Evolutionary conservation across 2,888 invertebrate species (phyloP).

Genomic region (Platynereis dumerilii): DNA sequence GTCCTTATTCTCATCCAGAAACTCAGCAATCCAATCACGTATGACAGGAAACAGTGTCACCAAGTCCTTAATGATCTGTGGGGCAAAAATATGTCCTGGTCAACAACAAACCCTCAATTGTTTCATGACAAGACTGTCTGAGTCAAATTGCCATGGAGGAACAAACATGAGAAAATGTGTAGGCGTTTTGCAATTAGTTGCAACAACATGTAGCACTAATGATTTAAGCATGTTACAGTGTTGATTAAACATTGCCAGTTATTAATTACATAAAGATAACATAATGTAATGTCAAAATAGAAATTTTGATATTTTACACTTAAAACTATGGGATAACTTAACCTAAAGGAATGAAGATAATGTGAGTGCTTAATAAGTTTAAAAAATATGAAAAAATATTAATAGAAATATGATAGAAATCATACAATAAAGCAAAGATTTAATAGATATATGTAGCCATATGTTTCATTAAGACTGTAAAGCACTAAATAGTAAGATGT

Average conservation of each 20-base stretch:
- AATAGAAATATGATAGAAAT: no score
- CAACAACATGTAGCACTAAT: no score
- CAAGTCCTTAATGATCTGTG: conserved; percentile 49
- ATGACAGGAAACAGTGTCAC: conserved; percentile 61
- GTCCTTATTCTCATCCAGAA: conserved; percentile 58
- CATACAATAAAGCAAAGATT: no score
- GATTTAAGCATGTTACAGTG: no score
- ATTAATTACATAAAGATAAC: background rate
- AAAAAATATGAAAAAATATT: no score
- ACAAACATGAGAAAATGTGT: no score
- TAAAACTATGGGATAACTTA: background rate
- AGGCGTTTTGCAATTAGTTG: no score
- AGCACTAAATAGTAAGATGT: no score
- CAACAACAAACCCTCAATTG: conserved; percentile 4
- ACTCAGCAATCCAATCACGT: conserved; percentile 62
- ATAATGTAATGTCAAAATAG: background rate
- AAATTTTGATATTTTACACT: background rate
- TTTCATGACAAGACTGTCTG: background rate
- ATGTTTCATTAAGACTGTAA: no score
- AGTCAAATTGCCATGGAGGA: no score
- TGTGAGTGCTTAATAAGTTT: background rate
- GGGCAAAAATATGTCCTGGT: background rate
- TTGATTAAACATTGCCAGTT: background rate
- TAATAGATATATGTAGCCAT: no score
- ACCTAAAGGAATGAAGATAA: background rate